Evolutionary conservation across 2,113 vertebrate genomes (phyloP).

Genomic region (Clinocottus analis): DNA sequence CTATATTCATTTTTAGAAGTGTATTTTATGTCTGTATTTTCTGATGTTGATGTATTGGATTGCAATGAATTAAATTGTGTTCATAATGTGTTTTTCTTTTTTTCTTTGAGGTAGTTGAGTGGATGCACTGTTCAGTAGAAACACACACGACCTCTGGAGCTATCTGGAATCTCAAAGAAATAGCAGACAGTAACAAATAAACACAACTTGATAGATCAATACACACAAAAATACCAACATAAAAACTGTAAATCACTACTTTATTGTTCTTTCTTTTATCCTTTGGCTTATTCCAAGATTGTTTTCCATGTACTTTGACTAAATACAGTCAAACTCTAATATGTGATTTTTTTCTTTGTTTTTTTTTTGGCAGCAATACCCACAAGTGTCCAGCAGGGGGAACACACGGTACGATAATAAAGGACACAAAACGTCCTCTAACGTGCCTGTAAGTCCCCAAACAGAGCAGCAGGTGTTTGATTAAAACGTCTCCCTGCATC

Average conservation of each 20-base stretch:
- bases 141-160: not conserved
- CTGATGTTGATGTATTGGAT: not conserved
- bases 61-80: not conserved
- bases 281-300: not conserved
- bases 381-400: slow-evolving; percentile 46
- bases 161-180: not conserved
- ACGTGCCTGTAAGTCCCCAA: not conserved
- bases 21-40: not conserved
- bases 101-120: not conserved
- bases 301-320: not conserved
- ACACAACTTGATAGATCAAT: not conserved
- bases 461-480: not conserved
- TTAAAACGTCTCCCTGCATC: not conserved
- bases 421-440: not conserved
- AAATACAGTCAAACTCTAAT: not conserved
- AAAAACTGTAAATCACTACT: not conserved
- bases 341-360: too few relatives aligned
- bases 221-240: not conserved
- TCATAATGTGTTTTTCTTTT: too few relatives aligned
- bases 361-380: slow-evolving; percentile 14
- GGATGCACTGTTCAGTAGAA: not conserved
- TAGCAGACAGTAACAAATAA: not conserved
- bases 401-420: slow-evolving; percentile 19
- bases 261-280: not conserved
- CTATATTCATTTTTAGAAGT: too few relatives aligned